Conservation (phyloP, 2,113 vertebrate genomes). For the Laterallus jamaicensis region DNA sequence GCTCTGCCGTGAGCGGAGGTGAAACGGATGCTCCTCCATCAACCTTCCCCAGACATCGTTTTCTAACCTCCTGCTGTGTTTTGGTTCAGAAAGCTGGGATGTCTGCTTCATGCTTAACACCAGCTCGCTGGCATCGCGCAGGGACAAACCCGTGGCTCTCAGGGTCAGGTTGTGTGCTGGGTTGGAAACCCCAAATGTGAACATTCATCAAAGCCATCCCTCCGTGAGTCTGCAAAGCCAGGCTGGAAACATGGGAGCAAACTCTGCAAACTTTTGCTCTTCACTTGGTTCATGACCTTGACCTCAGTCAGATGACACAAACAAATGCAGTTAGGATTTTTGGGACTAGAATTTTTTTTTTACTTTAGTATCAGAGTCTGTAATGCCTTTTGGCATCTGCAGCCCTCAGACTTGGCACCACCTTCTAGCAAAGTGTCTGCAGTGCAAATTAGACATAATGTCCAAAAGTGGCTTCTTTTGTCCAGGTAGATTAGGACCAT, state of each 20-base stretch:
- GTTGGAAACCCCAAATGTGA: not conserved
- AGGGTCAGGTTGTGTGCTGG: not conserved
- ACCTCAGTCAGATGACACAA: not conserved
- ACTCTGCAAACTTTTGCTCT: not conserved
- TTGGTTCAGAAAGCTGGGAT: not conserved
- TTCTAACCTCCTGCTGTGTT: not conserved
- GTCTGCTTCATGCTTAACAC: not conserved
- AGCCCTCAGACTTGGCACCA: not conserved
- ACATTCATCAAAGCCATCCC: not conserved
- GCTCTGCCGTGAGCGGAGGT: not conserved
- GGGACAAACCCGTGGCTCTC: rapidly evolving
- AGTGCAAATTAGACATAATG: not conserved
- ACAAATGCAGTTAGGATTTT: not conserved
- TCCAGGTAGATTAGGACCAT: rapidly evolving
- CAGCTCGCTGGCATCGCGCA: not conserved
- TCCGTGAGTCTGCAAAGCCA: rapidly evolving
- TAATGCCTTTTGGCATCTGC: not conserved
- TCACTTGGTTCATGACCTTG: not conserved
- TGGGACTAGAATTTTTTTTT: not conserved
- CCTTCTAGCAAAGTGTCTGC: not conserved
- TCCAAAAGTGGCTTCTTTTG: not conserved
- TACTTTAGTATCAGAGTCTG: not conserved
- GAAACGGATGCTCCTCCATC: not conserved
- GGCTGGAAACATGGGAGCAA: not conserved
- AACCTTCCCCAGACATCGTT: not conserved